Conservation (phyloP, 2,113 vertebrate genomes). For the Gopherus evgoodei region DNA sequence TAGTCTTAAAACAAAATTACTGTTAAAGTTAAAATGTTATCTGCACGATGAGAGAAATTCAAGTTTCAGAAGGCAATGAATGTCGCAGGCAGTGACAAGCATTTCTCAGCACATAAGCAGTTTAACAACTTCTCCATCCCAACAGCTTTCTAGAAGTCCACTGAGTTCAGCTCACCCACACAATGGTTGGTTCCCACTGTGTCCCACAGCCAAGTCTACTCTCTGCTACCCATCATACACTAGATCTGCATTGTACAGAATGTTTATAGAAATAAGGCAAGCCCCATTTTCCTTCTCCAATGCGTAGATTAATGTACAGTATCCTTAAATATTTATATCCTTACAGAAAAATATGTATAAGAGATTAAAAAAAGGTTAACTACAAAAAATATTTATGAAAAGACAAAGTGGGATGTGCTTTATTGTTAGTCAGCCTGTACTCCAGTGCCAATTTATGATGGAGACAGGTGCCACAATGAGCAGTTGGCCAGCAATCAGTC, state of each 20-base stretch:
- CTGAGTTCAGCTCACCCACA: not conserved
- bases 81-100: not conserved
- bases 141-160: not conserved
- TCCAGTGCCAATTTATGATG: not conserved
- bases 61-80: not conserved
- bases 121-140: not conserved
- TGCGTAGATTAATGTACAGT: not conserved
- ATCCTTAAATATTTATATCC: not conserved
- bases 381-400: not conserved
- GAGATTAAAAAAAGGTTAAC: not conserved
- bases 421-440: not conserved
- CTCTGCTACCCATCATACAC: not conserved
- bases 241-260: not conserved
- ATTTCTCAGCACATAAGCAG: not conserved
- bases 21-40: not conserved
- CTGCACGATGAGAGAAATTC: fast-evolving
- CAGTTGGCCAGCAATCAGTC: not conserved
- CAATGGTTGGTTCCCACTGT: not conserved
- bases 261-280: not conserved
- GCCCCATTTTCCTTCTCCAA: not conserved
- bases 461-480: not conserved
- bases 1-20: not conserved
- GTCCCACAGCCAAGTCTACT: not conserved
- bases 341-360: not conserved
- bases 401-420: not conserved